Evolutionary conservation across 2,113 vertebrate genomes (phyloP).

Genomic region (Alosa alosa): DNA sequence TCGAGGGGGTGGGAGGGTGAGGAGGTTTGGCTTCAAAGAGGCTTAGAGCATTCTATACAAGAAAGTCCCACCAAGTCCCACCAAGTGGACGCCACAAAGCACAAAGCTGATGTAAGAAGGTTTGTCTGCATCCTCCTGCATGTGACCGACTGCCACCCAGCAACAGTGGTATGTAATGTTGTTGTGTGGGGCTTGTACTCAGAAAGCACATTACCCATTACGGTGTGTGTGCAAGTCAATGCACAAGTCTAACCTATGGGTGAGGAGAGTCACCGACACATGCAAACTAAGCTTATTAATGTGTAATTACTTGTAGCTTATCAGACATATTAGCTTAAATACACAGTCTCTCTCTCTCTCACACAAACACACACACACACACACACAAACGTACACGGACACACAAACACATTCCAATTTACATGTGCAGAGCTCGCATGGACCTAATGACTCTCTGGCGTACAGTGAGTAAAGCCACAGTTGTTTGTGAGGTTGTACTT

Average conservation of each 20-base stretch:
- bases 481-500: not conserved
- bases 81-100: not conserved
- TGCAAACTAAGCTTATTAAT: slow-evolving; percentile 1
- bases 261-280: not conserved
- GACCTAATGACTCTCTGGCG: not conserved
- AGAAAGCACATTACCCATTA: not conserved
- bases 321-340: not conserved
- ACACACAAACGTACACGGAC: not conserved
- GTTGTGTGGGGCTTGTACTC: not conserved
- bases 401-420: slow-evolving; percentile 12
- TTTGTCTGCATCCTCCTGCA: not conserved
- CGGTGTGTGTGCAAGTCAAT: not conserved
- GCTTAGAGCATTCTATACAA: slow-evolving; percentile 16
- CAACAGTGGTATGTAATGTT: not conserved
- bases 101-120: not conserved
- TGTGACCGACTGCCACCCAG: not conserved
- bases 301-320: not conserved
- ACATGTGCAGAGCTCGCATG: not conserved
- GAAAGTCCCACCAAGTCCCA: not conserved
- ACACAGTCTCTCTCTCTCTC: not conserved
- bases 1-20: not conserved
- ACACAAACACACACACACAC: not conserved
- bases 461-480: not conserved
- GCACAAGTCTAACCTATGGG: not conserved
- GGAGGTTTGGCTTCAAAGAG: not conserved